Evolutionary conservation across 2,888 invertebrate genomes (phyloP), one percentile per base, ranked within the genome.

Genomic region (Eristalis arbustorum): DNA sequence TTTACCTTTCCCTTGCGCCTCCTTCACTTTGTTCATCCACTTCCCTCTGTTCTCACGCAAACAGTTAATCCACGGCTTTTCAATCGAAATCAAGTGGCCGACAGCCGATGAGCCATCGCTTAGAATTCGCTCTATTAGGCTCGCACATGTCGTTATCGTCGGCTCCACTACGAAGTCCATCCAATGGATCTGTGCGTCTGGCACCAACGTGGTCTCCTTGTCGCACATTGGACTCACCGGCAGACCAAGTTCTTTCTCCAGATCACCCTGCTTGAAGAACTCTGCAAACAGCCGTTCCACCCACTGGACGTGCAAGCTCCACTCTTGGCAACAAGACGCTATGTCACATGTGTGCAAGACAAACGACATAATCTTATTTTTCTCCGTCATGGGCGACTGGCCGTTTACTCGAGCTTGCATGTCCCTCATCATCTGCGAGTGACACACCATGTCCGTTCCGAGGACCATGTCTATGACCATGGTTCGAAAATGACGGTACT

Each of bases 151-250:
- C 34, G 95, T 95, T 96, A 98, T 96, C 91, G 97, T 98, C 22
- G 98, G 98, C 90, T 98, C 98, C 49, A 98, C 98, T 91, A 98
- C 98, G 93, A 98, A 98, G 92, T 98, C 98, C 90, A 98, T 98
- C 93, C 98, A 98, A 90, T 98, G 98, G 90, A 98, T 98, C 94
- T 98, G 98, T 57, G 98, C 98, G 93, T 98, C 98, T 0, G 98
- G 97, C n/a, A 98, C 97, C n/a, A 97, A 94, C 3, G 98, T 98
- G 90, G 97, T 98, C 92, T 98, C 98, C 89, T 98, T 95, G 93
- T 98, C 98, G 93, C 98, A 98, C 37, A 98, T 94, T 0, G 98
- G 98, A 88, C 98, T 98, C 93, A 97, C 98, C 0, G 98, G 97
- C 61, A 98, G 94, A 0, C 98, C 98, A 40, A 98, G 93, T 79